A percentile compares a stretch with the other conserved stretches of the same genome.
Conservation (phyloP, 2,888 invertebrate genomes). For the Deilephila elpenor region DNA sequence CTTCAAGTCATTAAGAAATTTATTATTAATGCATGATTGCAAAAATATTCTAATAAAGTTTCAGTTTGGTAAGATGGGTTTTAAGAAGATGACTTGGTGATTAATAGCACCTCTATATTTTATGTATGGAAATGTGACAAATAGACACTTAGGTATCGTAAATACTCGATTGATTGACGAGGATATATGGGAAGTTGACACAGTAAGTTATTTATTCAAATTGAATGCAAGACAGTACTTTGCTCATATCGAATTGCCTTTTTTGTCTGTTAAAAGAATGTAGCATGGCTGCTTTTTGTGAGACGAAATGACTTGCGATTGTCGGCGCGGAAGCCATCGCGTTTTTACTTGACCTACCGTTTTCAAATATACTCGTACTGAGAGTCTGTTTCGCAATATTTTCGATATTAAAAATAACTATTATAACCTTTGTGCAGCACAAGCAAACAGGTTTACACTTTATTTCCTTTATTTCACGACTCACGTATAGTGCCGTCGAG, state of each 20-base stretch:
- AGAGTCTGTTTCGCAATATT: conserved; percentile 12
- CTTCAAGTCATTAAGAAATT: neutral
- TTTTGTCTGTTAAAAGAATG: conserved; percentile 21
- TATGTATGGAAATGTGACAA: too few relatives aligned
- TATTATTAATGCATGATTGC: neutral
- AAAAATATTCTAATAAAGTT: too few relatives aligned
- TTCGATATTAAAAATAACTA: conserved; percentile 20
- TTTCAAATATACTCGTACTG: neutral
- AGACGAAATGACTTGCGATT: conserved; percentile 10
- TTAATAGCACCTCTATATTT: too few relatives aligned
- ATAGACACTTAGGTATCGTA: neutral
- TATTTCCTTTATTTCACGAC: conserved; percentile 28
- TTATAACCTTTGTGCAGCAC: conserved; percentile 19
- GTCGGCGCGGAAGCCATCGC: neutral
- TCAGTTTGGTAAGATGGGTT: too few relatives aligned
- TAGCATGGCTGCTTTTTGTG: conserved; percentile 6
- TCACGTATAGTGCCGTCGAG: neutral
- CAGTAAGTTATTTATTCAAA: neutral
- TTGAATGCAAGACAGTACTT: conserved; percentile 3
- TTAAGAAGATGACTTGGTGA: too few relatives aligned
- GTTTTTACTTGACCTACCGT: conserved; percentile 26
- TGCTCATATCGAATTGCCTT: conserved; percentile 10
- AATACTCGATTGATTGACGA: neutral
- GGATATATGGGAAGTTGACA: neutral
- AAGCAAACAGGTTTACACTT: conserved; percentile 20